phyloP scores from a whole-genome alignment of 1,140 invertebrate species.

The Tetramorium parvispinum region DNA sequence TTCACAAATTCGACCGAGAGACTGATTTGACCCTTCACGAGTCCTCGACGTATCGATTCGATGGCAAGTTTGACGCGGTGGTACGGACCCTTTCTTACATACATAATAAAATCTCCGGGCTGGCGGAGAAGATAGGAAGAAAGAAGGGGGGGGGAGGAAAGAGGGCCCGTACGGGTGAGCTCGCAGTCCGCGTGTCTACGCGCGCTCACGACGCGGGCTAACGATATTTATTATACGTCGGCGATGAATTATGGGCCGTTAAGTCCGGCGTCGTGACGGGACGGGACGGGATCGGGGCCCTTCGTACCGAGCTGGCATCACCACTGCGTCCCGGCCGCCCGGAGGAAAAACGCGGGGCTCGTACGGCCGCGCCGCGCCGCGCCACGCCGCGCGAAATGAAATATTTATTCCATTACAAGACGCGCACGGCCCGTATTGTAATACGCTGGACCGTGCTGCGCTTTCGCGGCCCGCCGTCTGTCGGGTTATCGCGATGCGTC shows the following conservation, averaged over 20 bases:
- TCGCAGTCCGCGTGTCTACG: constrained; percentile 60
- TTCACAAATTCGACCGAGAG: background rate
- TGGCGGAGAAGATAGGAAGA: background rate
- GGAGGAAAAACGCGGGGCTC: constrained; percentile 47
- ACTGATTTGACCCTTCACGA: background rate
- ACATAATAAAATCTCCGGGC: background rate
- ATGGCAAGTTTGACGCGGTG: background rate
- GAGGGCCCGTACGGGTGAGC: constrained; percentile 5
- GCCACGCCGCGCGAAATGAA: constrained; percentile 37
- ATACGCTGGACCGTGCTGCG: constrained; percentile 31
- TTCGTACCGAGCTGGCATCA: constrained; percentile 59
- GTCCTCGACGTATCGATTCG: background rate
- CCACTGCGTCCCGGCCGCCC: constrained; percentile 45
- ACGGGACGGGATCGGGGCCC: constrained; percentile 37
- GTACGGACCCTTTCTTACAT: background rate
- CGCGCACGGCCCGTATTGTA: constrained; percentile 32
- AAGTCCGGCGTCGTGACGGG: constrained; percentile 73
- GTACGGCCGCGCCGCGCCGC: background rate
- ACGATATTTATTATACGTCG: constrained; percentile 79
- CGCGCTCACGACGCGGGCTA: constrained; percentile 69
- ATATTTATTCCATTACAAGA: constrained; percentile 60
- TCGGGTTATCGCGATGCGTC: constrained; percentile 22
- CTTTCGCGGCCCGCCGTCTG: constrained; percentile 15
- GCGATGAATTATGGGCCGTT: constrained; percentile 79
- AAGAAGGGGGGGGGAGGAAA: background rate